Conservation (phyloP, 92 coral and sea anemone species). For the Diadumene lineata region DNA sequence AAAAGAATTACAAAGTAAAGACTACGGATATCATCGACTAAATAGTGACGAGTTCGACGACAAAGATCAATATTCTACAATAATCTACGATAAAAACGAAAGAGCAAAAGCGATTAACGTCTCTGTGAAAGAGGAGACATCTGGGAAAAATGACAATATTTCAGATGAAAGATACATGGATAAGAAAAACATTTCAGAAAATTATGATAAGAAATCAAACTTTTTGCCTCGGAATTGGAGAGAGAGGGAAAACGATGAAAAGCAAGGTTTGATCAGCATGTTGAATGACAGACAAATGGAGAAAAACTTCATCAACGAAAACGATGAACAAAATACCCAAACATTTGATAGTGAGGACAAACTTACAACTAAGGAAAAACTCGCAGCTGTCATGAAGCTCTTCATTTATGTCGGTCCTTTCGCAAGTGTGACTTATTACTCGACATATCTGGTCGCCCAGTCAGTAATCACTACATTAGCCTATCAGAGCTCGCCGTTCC, state of each 20-base stretch:
- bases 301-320: no score
- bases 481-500: constrained; percentile 68
- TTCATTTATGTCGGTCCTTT: constrained; percentile 37
- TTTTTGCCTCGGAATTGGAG: no score
- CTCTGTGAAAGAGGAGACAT: no score
- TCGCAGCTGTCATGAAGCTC: constrained; percentile 48
- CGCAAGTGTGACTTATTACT: constrained; percentile 53
- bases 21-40: background rate
- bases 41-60: background rate
- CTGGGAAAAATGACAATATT: no score
- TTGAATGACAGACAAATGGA: constrained; percentile 8
- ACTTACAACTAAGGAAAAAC: constrained; percentile 51
- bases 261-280: background rate
- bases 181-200: no score
- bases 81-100: no score
- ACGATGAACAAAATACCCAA: background rate
- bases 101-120: no score
- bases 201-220: no score
- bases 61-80: no score
- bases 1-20: background rate
- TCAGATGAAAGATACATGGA: no score
- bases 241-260: no score
- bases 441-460: constrained; percentile 57
- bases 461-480: constrained; percentile 68
- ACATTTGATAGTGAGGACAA: constrained; percentile 17